phyloP scores from a whole-genome alignment of 2,113 vertebrate species.

The Anthoscopus minutus region DNA sequence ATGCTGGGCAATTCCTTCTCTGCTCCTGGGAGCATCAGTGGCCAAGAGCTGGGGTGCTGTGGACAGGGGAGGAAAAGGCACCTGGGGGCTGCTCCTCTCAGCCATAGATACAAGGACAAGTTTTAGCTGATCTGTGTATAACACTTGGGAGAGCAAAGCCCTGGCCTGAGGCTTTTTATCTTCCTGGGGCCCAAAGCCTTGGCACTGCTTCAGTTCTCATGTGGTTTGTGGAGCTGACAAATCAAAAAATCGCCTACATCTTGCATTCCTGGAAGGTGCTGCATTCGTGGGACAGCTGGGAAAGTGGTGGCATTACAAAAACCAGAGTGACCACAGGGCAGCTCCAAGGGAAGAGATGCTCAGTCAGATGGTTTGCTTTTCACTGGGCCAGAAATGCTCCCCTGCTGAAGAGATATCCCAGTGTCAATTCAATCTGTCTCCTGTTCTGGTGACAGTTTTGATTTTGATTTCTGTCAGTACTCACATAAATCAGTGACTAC shows the following conservation, averaged over 20 bases:
- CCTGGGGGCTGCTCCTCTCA: neutral
- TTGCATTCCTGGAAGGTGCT: neutral
- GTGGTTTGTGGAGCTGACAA: neutral
- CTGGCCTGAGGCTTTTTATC: neutral
- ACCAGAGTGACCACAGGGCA: neutral
- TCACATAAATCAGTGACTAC: neutral
- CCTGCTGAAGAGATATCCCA: neutral
- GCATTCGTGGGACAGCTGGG: neutral
- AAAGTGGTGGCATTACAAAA: neutral
- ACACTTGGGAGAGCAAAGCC: neutral
- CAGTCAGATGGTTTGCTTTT: neutral
- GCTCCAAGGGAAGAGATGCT: neutral
- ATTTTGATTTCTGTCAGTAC: neutral
- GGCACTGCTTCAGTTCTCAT: neutral
- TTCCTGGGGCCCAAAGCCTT: neutral
- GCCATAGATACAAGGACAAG: neutral
- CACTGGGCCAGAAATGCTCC: neutral
- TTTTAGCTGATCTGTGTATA: neutral
- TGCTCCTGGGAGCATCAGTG: neutral
- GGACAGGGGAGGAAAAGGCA: neutral
- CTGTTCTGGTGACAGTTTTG: neutral
- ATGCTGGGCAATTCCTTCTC: neutral
- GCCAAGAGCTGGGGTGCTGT: neutral
- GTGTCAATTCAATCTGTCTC: neutral
- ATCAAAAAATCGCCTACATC: neutral